Conservation (phyloP, 2,113 vertebrate species). For the Glaucomys volans region DNA sequence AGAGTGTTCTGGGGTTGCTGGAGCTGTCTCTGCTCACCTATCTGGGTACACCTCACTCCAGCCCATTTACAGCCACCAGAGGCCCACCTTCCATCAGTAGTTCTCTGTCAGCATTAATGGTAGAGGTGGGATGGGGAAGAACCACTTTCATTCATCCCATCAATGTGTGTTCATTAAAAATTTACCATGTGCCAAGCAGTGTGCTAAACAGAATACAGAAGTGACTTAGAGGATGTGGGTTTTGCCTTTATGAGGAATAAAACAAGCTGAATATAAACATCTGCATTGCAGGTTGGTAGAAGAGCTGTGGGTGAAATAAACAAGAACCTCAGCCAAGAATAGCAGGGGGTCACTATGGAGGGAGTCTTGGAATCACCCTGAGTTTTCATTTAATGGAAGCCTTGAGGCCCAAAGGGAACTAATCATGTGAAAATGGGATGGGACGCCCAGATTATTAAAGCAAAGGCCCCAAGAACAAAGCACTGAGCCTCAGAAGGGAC, state of each 20-base stretch:
- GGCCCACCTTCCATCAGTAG: not conserved
- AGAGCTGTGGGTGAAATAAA: not conserved
- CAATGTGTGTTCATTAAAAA: not conserved
- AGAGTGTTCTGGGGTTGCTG: not conserved
- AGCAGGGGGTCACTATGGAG: not conserved
- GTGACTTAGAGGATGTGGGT: not conserved
- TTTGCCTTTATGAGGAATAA: not conserved
- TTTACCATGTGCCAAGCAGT: not conserved
- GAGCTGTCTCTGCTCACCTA: not conserved
- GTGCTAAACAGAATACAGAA: not conserved
- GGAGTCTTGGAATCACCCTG: not conserved
- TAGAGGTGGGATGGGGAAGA: not conserved
- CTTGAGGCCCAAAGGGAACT: not conserved
- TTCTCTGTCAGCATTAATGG: not conserved
- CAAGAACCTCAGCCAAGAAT: not conserved
- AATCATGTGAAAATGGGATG: not conserved
- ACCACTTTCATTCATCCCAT: not conserved
- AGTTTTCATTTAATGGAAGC: not conserved
- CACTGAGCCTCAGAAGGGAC: not conserved
- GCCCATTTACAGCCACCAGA: too few species aligned
- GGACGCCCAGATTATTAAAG: not conserved
- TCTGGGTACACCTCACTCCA: not conserved
- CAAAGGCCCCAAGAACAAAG: not conserved
- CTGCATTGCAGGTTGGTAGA: not conserved
- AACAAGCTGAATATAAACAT: not conserved